Evolutionary conservation across 2,888 invertebrate species (phyloP), one percentile per base, ranked within the genome.

Genomic region (Cyaniris semiargus): DNA sequence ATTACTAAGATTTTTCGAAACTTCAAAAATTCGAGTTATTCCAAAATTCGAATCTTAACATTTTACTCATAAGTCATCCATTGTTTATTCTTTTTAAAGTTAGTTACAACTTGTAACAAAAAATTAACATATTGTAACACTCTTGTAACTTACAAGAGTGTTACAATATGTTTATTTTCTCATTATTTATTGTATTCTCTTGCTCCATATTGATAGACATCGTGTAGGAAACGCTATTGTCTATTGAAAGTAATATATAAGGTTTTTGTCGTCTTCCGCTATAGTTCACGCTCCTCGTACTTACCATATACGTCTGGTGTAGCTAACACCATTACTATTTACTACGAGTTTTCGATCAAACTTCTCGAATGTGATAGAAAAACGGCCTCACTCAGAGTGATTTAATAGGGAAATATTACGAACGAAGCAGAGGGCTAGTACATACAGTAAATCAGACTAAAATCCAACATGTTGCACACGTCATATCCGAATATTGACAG

Each of bases 241-340:
- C 70, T 21, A 10, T 34, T 71, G 38, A 71, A 34, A 38, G 38
- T 21, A 27, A 66, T 66, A 66, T 27, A 66, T 75, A 58, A 76
- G 48, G 76, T 48, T 66, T 70, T 76, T 76, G 76, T 76, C 48
- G 66, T 44, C 38, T 70, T 38, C 44, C 44, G 76, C 66, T 31
- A 48, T 70, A 48, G 66, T 70, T 70, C 66, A 44, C 60, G 60
- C 60, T 60, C 23, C 23, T 66, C 18, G 71, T 23, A 44, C 44
- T 48, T 27, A 27, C 74, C 74, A 74, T 74, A 74, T 74, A 74
- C 15, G 74, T 74, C 74, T 27, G 38, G 48, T 48, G 48, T 71
- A 38, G 71, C 27, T 27, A 74, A 48, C 8, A 44, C 60, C 38
- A 13, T 34, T 76, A 76, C 76, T 76, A 76, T 1, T 34, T 76